Percentiles rank a stretch among this genome's conserved stretches.
Conservation (phyloP, 2,113 vertebrate species). For the Clupea harengus region DNA sequence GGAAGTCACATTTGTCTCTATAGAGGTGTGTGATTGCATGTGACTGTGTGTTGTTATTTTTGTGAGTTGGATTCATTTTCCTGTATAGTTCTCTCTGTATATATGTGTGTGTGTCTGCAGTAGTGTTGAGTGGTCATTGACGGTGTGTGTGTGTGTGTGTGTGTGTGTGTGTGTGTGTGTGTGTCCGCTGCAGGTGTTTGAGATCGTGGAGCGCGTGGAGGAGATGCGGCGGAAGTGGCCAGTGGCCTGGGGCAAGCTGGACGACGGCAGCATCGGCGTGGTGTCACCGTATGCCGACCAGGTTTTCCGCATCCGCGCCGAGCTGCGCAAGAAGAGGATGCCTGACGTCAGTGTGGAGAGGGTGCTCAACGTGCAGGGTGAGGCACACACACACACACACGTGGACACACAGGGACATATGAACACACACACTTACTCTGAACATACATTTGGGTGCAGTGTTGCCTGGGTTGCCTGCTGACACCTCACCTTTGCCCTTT, state of each 20-base stretch:
- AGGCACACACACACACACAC: slow-evolving; percentile 46
- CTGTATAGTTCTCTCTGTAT: background rate
- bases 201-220: slow-evolving; percentile 96
- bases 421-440: background rate
- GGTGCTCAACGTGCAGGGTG: slow-evolving; percentile 98
- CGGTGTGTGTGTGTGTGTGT: background rate
- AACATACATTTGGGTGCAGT: background rate
- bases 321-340: slow-evolving; percentile 95
- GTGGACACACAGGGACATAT: background rate
- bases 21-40: too few relatives aligned
- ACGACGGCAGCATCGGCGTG: slow-evolving; percentile 95
- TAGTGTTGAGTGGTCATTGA: background rate
- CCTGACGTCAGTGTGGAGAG: slow-evolving; percentile 96
- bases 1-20: background rate
- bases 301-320: slow-evolving; percentile 94
- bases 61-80: too few relatives aligned
- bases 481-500: background rate
- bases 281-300: slow-evolving; percentile 97
- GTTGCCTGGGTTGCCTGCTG: background rate
- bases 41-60: background rate
- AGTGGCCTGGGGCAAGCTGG: slow-evolving; percentile 95
- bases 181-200: slow-evolving; percentile 84
- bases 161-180: background rate
- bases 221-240: slow-evolving; percentile 97
- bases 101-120: background rate